These are phyloP conservation scores for Hemicentrotus pulcherrimus DNA, from an alignment of 35 echinoderm and acorn worm genomes.

Conservation along the genomic window DNA sequence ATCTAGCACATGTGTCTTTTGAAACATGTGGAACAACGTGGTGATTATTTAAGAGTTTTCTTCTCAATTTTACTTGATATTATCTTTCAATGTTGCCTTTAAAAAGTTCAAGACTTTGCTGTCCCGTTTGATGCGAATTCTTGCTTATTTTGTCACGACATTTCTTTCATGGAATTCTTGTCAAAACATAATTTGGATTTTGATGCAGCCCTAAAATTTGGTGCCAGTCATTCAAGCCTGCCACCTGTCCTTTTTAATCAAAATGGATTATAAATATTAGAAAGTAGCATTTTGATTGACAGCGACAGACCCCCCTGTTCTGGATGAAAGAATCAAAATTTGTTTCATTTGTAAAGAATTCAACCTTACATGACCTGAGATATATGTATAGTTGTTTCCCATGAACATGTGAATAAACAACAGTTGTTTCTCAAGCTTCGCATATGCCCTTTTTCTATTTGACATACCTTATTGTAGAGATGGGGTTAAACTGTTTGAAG, in stretches of 20 bases:
- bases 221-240: background rate
- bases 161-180: background rate
- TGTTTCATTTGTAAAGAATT: constrained; percentile 20
- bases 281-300: constrained; percentile 2
- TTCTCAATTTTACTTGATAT: too few species aligned
- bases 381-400: background rate
- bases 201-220: background rate
- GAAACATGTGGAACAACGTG: too few species aligned
- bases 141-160: background rate
- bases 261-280: background rate
- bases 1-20: too few species aligned
- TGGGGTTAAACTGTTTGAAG: background rate
- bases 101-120: background rate
- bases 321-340: background rate
- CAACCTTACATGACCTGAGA: background rate
- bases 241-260: constrained; percentile 3
- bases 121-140: background rate
- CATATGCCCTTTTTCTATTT: background rate
- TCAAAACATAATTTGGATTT: background rate
- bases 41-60: too few species aligned
- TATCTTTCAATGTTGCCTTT: background rate
- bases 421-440: background rate
- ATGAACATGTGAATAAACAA: background rate
- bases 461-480: background rate
- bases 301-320: background rate